phyloP scores from a whole-genome alignment of 2,888 invertebrate species.

The Rotaria socialis region DNA sequence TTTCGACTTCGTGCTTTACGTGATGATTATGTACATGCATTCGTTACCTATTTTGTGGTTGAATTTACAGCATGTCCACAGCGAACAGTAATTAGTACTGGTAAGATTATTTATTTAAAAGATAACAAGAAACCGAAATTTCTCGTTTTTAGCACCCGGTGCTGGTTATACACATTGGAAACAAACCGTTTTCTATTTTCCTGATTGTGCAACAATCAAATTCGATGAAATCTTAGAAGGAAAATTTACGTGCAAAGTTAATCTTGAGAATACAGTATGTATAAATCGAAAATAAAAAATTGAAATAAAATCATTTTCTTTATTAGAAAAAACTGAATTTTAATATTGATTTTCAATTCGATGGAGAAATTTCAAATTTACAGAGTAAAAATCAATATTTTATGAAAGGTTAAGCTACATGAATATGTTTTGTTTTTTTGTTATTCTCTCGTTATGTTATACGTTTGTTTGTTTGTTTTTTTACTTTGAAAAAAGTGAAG shows the following conservation, averaged over 20 bases:
- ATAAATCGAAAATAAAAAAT: not conserved
- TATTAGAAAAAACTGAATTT: slow-evolving; percentile 44
- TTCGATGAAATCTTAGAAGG: slow-evolving; percentile 85
- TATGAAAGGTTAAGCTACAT: not conserved
- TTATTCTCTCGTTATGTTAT: not conserved
- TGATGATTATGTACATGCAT: slow-evolving; percentile 92
- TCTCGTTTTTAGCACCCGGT: slow-evolving; percentile 69
- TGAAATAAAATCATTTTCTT: not conserved
- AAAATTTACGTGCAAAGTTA: slow-evolving; percentile 85
- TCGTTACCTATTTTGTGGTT: slow-evolving; percentile 97
- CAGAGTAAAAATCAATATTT: slow-evolving; percentile 23
- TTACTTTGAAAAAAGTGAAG: not conserved
- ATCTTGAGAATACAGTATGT: slow-evolving; percentile 77
- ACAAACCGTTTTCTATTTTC: slow-evolving; percentile 88
- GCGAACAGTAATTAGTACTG: slow-evolving; percentile 89
- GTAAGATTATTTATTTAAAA: slow-evolving; percentile 50
- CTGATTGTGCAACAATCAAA: slow-evolving; percentile 92
- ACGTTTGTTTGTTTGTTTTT: not conserved
- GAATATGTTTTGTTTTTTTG: not conserved
- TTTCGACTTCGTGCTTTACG: slow-evolving; percentile 65
- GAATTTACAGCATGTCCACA: slow-evolving; percentile 99
- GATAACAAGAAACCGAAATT: slow-evolving; percentile 6
- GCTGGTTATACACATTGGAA: slow-evolving; percentile 99
- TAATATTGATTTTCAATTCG: slow-evolving; percentile 43
- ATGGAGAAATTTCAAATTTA: slow-evolving; percentile 36